Conservation (phyloP, 2,113 vertebrate genomes). For the Perognathus longimembris region DNA sequence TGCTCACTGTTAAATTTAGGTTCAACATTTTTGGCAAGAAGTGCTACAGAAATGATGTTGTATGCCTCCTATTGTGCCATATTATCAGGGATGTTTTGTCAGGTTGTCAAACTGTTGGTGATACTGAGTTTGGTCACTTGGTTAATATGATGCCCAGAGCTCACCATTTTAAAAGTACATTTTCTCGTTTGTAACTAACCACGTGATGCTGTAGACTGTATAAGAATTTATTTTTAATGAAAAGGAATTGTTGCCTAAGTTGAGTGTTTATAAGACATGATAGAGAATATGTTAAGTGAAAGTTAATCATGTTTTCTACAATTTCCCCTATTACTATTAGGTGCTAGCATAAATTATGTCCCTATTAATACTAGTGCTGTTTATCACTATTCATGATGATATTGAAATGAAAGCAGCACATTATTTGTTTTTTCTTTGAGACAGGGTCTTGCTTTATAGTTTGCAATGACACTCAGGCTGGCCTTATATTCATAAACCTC, state of each 20-base stretch:
- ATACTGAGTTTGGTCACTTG: conserved; percentile 27
- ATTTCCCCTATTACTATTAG: background rate
- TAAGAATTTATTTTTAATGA: conserved; percentile 55
- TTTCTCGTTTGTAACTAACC: conserved; percentile 41
- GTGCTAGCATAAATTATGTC: conserved; percentile 11
- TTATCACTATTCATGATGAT: conserved; percentile 48
- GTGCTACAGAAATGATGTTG: background rate
- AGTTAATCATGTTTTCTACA: background rate
- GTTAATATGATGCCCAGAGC: conserved; percentile 30
- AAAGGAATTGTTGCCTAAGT: background rate
- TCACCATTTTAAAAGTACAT: background rate
- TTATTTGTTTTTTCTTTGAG: background rate
- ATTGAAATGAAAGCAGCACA: conserved; percentile 49
- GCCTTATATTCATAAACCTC: background rate
- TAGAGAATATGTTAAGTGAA: conserved; percentile 52
- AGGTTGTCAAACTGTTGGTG: conserved; percentile 31
- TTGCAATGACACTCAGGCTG: background rate
- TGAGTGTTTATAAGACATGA: conserved; percentile 14
- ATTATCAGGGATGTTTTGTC: background rate
- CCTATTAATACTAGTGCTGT: conserved; percentile 42
- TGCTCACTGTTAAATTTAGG: conserved; percentile 20
- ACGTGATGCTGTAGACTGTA: conserved; percentile 26
- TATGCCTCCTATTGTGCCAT: background rate
- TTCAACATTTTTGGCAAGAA: conserved; percentile 2
- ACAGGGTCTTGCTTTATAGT: background rate